phyloP scores from a whole-genome alignment of 2,797 vertebrate genomes.

The Macropus fuliginosus region DNA sequence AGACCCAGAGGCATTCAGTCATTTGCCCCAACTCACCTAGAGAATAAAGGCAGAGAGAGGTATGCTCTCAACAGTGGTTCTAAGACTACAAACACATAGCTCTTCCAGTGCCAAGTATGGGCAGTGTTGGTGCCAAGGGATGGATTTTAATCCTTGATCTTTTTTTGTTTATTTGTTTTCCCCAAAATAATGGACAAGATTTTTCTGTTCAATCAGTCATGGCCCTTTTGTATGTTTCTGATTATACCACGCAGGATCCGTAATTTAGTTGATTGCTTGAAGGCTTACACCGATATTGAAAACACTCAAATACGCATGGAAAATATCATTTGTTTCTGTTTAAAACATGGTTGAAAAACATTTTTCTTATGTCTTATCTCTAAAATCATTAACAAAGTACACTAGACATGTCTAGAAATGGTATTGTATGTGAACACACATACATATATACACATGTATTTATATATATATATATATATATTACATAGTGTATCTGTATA shows the following conservation, averaged over 20 bases:
- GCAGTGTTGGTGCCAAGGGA: not conserved
- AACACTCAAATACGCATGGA: conserved; percentile 67
- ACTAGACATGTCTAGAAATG: conserved; percentile 66
- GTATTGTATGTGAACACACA: conserved; percentile 33
- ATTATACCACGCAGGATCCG: conserved; percentile 43
- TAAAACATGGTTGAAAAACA: conserved; percentile 41
- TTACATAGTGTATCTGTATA: not conserved
- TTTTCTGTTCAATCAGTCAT: not conserved
- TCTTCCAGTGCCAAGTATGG: not conserved
- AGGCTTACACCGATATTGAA: conserved; percentile 35
- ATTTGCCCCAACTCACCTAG: not conserved
- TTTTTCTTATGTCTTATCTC: conserved; percentile 67
- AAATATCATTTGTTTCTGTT: conserved; percentile 71
- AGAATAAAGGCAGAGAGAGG: not conserved
- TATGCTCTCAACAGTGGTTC: not conserved
- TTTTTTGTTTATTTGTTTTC: not conserved
- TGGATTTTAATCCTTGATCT: not conserved
- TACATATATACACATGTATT: not conserved
- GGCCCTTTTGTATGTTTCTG: conserved; percentile 39
- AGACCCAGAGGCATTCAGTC: not conserved
- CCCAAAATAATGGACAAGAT: not conserved
- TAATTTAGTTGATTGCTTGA: conserved; percentile 52
- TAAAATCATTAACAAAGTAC: conserved; percentile 61
- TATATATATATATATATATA: not conserved
- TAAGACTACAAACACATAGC: not conserved